Base-by-base conservation (phyloP, 37 sponge, comb jelly and placozoan genomes). In the Beroe ovata region DNA sequence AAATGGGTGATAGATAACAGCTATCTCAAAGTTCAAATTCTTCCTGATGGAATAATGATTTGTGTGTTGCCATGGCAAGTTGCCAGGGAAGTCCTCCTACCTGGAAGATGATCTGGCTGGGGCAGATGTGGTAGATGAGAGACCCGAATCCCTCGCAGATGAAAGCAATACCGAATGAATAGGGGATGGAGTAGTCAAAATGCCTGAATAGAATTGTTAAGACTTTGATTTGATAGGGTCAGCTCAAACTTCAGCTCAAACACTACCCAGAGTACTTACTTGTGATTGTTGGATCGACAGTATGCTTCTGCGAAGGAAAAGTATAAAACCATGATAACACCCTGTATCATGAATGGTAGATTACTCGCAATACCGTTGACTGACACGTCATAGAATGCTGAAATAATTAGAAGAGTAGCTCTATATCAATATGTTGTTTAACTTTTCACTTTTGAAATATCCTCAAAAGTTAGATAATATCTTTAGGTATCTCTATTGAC, bases 111-210 rank as follows among this genome's bases (percentile, higher is more conserved):
- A 69, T 69, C 20, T 69, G 71, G 20, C 38, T 36, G 6, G 71
- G 71, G 38, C 71, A 69, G 38, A 69, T 69, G 38, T 69, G 71
- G 38, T 69, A 69, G 38, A 69, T 29, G 4, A 69, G 36, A 6
- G 71, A 69, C 6, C 71, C 71, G 25, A 69, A 69, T 69, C 71
- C 71, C 32, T 69, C 71, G 25, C 71, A 36, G 36, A 69, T 69
- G 25, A 69, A 69, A 35, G 71, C 71, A 29, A 69, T 8, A 6
- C 71, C 71, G 32, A 69, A 69, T 6, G 71, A 69, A 69, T 69
- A 69, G 3, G 71, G 71, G 8, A 69, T 29, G 36, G 71, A 29
- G 71, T 69, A 69, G 38, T 69, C 71, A 35, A 36, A 69, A 34
- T 69, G 71, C 20, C 71, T 69, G 71, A 34, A 69, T n/a, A 20